Evolutionary conservation across 1,140 invertebrate genomes (phyloP), one percentile per base, ranked within the genome.

Genomic region (Cherax destructor): DNA sequence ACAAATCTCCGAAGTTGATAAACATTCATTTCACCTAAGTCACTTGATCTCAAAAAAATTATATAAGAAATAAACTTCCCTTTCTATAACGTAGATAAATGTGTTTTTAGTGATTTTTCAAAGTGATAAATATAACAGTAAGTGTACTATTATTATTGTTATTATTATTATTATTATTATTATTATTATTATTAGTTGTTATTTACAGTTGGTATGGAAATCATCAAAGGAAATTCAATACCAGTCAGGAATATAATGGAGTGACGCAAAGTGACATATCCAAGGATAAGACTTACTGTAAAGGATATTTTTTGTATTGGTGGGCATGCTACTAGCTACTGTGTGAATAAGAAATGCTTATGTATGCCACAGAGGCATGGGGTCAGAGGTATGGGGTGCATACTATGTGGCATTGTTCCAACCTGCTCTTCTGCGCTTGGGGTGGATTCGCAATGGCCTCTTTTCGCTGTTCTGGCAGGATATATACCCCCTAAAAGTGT

Each of bases 11-110:
- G 85, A 69, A 72, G 76, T 89, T 83, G 79, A 83, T 81, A 89
- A 89, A 83, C 83, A 84, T 85, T 78, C 83, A 85, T 91, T 85
- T 91, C 89, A 83, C 89, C 89, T 91, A 85, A 91, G 89, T 91
- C 89, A 91, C 89, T 83, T 91, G 89, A 91, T 91, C 89, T 91
- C 89, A 91, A 91, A 69, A 69, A 91, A 91, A 83, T 41, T 91
- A 74, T 83, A 83, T 79, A 91, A 85, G 89, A 74, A 61, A 52
- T 91, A 86, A 41, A 91, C 88, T 84, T 80, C 83, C 88, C 80
- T 41, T 84, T 90, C 77, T 90, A 88, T 80, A 69, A 86, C 47
- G 81, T 91, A 91, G 83, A 24, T 85, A 59, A 85, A 74, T 83
- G 86, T 81, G 56, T 91, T 76, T 91, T 91, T 91, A 91, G 89